A percentile compares a stretch with the other conserved stretches of the same genome.
These are phyloP conservation scores for Apostichopus leukothele DNA, from an alignment of 53 echinoderm and acorn worm species.

Conservation along the genomic window DNA sequence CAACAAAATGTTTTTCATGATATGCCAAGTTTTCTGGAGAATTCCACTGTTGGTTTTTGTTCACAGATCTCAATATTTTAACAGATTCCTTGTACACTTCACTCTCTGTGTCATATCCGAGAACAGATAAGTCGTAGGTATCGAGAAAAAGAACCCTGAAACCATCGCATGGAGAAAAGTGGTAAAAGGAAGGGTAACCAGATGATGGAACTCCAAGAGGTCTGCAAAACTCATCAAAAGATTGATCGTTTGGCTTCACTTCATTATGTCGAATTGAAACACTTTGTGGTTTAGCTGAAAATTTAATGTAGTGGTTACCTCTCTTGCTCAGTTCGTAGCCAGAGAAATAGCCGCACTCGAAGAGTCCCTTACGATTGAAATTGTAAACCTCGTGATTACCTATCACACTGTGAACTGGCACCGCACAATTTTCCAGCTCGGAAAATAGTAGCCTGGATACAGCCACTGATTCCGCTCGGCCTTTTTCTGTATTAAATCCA, in stretches of 20 bases:
- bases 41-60: slow-evolving; percentile 45
- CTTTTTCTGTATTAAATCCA: slow-evolving; percentile 65
- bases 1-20: slow-evolving; percentile 10
- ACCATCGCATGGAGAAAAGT: slow-evolving; percentile 73
- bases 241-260: background rate
- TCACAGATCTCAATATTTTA: slow-evolving; percentile 1
- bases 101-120: slow-evolving; percentile 34
- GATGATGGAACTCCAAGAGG: slow-evolving; percentile 12
- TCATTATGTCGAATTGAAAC: no score
- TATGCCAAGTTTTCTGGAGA: slow-evolving; percentile 2
- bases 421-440: slow-evolving; percentile 58
- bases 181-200: slow-evolving; percentile 58
- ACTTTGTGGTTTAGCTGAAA: background rate
- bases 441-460: slow-evolving; percentile 44
- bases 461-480: slow-evolving; percentile 51
- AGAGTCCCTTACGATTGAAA: slow-evolving; percentile 72
- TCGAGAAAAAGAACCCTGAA: slow-evolving; percentile 55
- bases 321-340: slow-evolving; percentile 15
- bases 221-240: slow-evolving; percentile 16
- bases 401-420: slow-evolving; percentile 64
- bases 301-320: background rate
- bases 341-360: slow-evolving; percentile 56
- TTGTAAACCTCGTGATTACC: slow-evolving; percentile 95
- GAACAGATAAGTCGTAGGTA: slow-evolving; percentile 34
- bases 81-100: slow-evolving; percentile 1